phyloP scores from a whole-genome alignment of 1,140 invertebrate species.

The Delia radicum region DNA sequence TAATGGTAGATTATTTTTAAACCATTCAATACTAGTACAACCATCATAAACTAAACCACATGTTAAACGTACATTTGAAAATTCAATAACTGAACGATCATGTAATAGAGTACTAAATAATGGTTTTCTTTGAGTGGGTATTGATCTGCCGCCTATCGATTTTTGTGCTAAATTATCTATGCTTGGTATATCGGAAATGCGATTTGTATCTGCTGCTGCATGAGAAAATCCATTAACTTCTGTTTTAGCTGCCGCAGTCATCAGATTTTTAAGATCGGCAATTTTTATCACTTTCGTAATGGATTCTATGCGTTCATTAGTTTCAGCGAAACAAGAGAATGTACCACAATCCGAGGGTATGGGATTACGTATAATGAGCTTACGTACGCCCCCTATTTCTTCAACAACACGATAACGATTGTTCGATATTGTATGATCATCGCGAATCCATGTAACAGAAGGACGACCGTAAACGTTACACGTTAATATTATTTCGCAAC shows the following conservation, averaged over 20 bases:
- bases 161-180: slow-evolving; percentile 38
- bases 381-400: slow-evolving; percentile 64
- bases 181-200: neutral
- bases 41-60: slow-evolving; percentile 79
- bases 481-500: slow-evolving; percentile 65
- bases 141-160: slow-evolving; percentile 31
- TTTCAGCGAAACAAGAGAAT: slow-evolving; percentile 67
- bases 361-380: slow-evolving; percentile 64
- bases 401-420: slow-evolving; percentile 62
- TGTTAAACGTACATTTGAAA: slow-evolving; percentile 74
- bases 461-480: slow-evolving; percentile 65
- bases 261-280: slow-evolving; percentile 43
- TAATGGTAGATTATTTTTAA: slow-evolving; percentile 71
- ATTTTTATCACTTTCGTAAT: slow-evolving; percentile 43
- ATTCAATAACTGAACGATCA: slow-evolving; percentile 73
- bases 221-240: neutral
- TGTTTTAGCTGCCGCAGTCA: slow-evolving; percentile 21
- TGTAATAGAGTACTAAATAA: slow-evolving; percentile 79
- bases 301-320: slow-evolving; percentile 45
- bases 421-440: slow-evolving; percentile 59
- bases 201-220: neutral
- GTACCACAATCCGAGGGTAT: slow-evolving; percentile 62
- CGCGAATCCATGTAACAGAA: slow-evolving; percentile 67
- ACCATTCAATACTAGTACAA: slow-evolving; percentile 80
- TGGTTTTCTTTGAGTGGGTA: slow-evolving; percentile 61